Evolutionary conservation across 2,113 vertebrate genomes (phyloP).

Genomic region (Larimichthys polyactis): DNA sequence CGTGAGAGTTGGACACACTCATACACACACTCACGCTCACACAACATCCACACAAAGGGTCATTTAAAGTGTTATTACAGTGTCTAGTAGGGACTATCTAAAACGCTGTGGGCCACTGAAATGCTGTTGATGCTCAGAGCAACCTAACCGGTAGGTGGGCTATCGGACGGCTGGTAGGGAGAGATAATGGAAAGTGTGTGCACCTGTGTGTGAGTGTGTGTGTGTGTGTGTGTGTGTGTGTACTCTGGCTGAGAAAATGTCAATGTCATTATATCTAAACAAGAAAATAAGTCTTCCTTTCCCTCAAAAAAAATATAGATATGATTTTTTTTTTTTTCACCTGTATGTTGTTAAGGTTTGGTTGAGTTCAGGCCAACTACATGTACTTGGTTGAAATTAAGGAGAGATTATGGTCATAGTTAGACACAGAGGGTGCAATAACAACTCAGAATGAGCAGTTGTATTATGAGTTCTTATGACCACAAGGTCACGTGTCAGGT

Average conservation of each 20-base stretch:
- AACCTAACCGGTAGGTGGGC: slow-evolving; percentile 55
- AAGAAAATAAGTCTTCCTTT: neutral
- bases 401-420: neutral
- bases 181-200: slow-evolving; percentile 57
- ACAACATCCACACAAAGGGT: slow-evolving; percentile 33
- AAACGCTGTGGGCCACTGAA: slow-evolving; percentile 58
- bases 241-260: neutral
- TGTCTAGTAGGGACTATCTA: slow-evolving; percentile 49
- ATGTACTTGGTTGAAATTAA: neutral
- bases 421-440: neutral
- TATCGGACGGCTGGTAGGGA: slow-evolving; percentile 60
- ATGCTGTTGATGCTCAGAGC: slow-evolving; percentile 61
- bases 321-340: neutral
- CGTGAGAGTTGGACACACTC: neutral
- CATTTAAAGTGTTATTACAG: slow-evolving; percentile 62
- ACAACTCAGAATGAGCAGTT: no score
- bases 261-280: neutral
- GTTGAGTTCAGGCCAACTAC: neutral
- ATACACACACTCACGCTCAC: slow-evolving; percentile 16
- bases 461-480: neutral
- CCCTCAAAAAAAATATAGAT: neutral
- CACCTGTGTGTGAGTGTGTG: slow-evolving; percentile 17
- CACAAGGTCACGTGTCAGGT: neutral
- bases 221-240: slow-evolving; percentile 8
- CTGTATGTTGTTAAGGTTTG: neutral